Percentiles rank a stretch among this genome's conserved stretches.
Conservation (phyloP, 2,888 invertebrate species). For the Volucella zonaria region DNA sequence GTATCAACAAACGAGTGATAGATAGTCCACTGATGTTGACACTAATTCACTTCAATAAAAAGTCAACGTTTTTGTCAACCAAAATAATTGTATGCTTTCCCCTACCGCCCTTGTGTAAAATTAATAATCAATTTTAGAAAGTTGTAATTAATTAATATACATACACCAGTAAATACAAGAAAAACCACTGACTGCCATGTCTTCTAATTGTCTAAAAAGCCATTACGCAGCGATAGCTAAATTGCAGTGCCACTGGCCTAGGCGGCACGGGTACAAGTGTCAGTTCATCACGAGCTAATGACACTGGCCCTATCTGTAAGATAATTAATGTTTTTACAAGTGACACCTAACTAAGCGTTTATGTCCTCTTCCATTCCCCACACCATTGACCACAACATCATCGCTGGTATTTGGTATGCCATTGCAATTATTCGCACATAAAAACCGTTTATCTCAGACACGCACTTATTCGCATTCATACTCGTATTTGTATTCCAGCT, state of each 20-base stretch:
- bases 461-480: slow-evolving; percentile 9
- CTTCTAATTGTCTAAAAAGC: slow-evolving; percentile 38
- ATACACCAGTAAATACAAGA: background rate
- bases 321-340: slow-evolving; percentile 63
- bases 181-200: slow-evolving; percentile 4
- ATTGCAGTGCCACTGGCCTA: slow-evolving; percentile 8
- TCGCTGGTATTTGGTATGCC: slow-evolving; percentile 17
- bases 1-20: too few relatives aligned
- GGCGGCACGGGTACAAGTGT: slow-evolving; percentile 18
- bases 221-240: slow-evolving; percentile 39
- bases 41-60: too few relatives aligned
- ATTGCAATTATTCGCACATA: slow-evolving; percentile 2
- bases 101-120: background rate
- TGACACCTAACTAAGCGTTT: slow-evolving; percentile 37
- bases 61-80: too few relatives aligned
- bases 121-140: slow-evolving; percentile 34
- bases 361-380: background rate
- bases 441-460: slow-evolving; percentile 4
- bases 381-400: slow-evolving; percentile 1
- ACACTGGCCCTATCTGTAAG: slow-evolving; percentile 25
- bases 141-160: slow-evolving; percentile 22
- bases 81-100: too few relatives aligned
- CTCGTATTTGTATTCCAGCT: slow-evolving; percentile 1
- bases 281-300: slow-evolving; percentile 45
- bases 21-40: too few relatives aligned